Evolutionary conservation across 2,888 invertebrate genomes (phyloP).

Genomic region (Stenoptilia bipunctidactyla): DNA sequence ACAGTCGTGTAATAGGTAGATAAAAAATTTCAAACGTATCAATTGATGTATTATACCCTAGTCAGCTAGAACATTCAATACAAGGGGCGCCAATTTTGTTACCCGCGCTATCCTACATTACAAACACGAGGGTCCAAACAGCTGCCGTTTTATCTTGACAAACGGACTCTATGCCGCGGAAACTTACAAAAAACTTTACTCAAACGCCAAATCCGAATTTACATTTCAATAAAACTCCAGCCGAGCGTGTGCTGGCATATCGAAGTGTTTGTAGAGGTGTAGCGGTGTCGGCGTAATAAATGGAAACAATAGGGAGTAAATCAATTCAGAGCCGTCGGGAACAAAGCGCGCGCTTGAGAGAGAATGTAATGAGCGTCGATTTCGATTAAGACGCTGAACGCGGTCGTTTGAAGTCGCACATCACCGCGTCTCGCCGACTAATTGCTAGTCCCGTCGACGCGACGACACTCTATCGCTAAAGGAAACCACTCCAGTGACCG

Average conservation of each 20-base stretch:
- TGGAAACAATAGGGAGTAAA: constrained; percentile 49
- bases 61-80: constrained; percentile 49
- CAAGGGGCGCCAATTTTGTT: constrained; percentile 33
- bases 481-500: constrained; percentile 29
- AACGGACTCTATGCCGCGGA: constrained; percentile 28
- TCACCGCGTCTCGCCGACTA: constrained; percentile 33
- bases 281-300: constrained; percentile 13
- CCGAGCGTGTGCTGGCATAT: constrained; percentile 24
- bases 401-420: constrained; percentile 36
- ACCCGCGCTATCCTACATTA: constrained; percentile 32
- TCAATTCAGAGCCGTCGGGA: constrained; percentile 41
- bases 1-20: background rate
- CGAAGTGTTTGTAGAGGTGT: constrained; percentile 28
- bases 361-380: constrained; percentile 32
- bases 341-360: constrained; percentile 34
- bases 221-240: constrained; percentile 36
- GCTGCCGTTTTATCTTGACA: constrained; percentile 49
- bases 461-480: constrained; percentile 27
- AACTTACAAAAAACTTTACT: constrained; percentile 30
- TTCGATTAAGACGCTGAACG: constrained; percentile 41
- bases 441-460: constrained; percentile 43
- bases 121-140: constrained; percentile 45
- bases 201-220: constrained; percentile 25
- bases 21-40: too few species aligned
- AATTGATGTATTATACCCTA: constrained; percentile 19